A percentile compares a stretch with the other conserved stretches of the same genome.
Conservation (phyloP, 2,113 vertebrate genomes). For the Indicator maculatus region DNA sequence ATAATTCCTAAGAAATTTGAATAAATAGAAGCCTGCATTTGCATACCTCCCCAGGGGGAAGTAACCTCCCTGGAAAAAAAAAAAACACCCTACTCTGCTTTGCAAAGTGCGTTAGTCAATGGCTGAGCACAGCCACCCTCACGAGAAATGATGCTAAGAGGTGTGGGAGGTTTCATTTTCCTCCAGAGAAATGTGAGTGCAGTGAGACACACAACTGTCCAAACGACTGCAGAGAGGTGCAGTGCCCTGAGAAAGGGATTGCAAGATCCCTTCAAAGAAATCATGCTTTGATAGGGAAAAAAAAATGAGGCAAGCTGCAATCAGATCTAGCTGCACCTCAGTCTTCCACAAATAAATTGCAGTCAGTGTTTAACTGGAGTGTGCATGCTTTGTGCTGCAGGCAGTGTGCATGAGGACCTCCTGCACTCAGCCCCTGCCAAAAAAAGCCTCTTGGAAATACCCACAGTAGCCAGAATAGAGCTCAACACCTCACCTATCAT, state of each 20-base stretch:
- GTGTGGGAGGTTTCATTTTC: conserved; percentile 20
- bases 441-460: not conserved
- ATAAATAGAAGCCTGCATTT: not conserved
- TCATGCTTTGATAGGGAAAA: not conserved
- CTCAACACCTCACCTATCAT: accelerated
- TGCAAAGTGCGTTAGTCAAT: not conserved
- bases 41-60: conserved; percentile 18
- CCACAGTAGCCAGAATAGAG: not conserved
- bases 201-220: not conserved
- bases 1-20: conserved; percentile 17
- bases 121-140: not conserved
- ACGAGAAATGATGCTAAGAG: conserved; percentile 19
- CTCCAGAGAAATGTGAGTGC: not conserved
- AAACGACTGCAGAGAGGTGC: not conserved
- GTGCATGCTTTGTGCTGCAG: not conserved
- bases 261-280: not conserved
- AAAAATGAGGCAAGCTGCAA: not conserved
- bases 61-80: not conserved
- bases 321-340: not conserved
- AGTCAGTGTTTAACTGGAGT: not conserved
- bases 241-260: not conserved
- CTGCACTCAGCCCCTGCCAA: not conserved
- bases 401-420: accelerated
- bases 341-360: not conserved
- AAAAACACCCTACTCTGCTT: not conserved